A percentile compares a stretch with the other conserved stretches of the same genome.
Conservation (phyloP, 2,888 invertebrate species). For the Lepidocyrtoides sp. region DNA sequence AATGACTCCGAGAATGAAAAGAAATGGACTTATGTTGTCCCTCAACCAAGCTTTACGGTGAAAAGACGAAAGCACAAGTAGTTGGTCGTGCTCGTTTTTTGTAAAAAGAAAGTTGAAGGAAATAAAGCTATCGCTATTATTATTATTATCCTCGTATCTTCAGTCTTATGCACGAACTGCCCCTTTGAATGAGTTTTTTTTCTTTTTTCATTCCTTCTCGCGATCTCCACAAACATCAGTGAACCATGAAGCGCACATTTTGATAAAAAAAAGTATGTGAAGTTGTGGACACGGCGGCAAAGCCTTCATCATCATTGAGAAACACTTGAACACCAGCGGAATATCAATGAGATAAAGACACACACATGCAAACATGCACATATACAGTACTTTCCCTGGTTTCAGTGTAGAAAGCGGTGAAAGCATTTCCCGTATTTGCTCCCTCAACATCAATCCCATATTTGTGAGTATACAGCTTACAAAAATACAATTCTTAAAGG, state of each 20-base stretch:
- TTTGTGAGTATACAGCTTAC: background rate
- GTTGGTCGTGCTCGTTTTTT: constrained; percentile 3
- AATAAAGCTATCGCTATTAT: constrained; percentile 33
- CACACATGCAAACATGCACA: no score
- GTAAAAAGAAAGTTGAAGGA: background rate
- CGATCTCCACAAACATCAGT: constrained; percentile 63
- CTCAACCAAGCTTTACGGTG: no score
- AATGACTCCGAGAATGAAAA: no score
- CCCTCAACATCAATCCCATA: background rate
- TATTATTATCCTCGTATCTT: constrained; percentile 21
- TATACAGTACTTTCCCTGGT: constrained; percentile 49
- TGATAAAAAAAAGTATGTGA: constrained; percentile 80
- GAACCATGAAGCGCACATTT: constrained; percentile 79
- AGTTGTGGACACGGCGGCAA: constrained; percentile 63
- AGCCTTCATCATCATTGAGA: constrained; percentile 71
- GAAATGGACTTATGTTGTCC: no score
- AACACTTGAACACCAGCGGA: constrained; percentile 69
- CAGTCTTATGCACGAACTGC: constrained; percentile 7
- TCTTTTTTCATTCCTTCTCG: no score
- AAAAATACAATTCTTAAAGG: background rate
- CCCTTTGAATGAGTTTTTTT: constrained; percentile 46
- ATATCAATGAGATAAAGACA: constrained; percentile 59
- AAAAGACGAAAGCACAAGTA: background rate
- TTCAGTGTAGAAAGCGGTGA: constrained; percentile 42
- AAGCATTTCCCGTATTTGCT: constrained; percentile 49